Evolutionary conservation across 2,113 vertebrate species (phyloP), one percentile per base, ranked within the genome.

Genomic region (Tauraco erythrolophus): DNA sequence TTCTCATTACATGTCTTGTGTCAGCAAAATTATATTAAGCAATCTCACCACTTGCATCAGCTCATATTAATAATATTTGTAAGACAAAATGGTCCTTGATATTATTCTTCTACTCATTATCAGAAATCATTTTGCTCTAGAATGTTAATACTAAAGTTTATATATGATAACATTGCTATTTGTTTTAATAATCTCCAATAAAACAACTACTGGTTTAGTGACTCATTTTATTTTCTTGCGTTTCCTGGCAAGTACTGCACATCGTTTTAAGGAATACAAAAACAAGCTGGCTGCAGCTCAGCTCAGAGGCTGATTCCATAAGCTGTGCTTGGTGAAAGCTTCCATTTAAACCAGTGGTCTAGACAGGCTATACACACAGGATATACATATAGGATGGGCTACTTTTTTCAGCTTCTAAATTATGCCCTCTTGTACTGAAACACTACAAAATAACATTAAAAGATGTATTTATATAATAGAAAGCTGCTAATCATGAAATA

Each of bases 61-160:
- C 43, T 97, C 89, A 85, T 70, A 93, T 39, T 92, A 79, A 69
- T 96, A 91, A 69, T 91, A 72, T 90, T 89, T 97, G 82, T 89
- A 41, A 80, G 53, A 45, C 33, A 79, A 93, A 94, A 80, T 53
- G 57, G 45, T 68, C 92, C 66, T 79, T 53, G 65, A 62, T 82
- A 70, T 80, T 86, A 54, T 84, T 61, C 75, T 92, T 95, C 66
- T 64, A 57, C 66, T 79, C 75, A 88, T 80, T 95, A 94, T 83
- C 92, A 93, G 93, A 94, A 97, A 94, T 88, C 7, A 89, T 23
- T 84, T 89, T 72, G 94, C 31, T 84, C 66, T 72, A 84, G 90
- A 92, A 97, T 46, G 53, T 94, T 97, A 97, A 94, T 96, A 96
- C 57, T 92, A 93, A 88, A 94, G 82, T 95, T 97, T 97, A 97